A percentile compares a stretch with the other conserved stretches of the same genome.
Conservation (phyloP, 2,113 vertebrate genomes). For the Paraplagusia blochii region DNA sequence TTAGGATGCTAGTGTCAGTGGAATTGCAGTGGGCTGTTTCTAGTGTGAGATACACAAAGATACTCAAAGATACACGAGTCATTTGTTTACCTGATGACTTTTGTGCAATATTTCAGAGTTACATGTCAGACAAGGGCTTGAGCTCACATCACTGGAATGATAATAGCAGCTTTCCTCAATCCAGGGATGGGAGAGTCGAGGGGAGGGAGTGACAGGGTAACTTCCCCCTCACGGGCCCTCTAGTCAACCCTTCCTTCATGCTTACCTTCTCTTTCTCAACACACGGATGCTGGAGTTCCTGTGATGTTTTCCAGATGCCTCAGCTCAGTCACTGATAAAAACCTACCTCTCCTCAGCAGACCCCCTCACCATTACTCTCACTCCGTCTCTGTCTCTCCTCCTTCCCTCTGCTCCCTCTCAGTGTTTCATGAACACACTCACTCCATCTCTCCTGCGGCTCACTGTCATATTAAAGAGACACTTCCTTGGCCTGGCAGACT, state of each 20-base stretch:
- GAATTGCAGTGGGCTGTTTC: constrained; percentile 23
- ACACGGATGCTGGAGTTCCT: constrained; percentile 67
- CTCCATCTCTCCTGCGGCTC: constrained; percentile 43
- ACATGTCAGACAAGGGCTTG: constrained; percentile 68
- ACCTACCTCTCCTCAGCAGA: constrained; percentile 40
- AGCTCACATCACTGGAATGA: constrained; percentile 77
- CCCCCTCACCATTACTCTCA: constrained; percentile 5
- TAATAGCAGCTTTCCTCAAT: constrained; percentile 74
- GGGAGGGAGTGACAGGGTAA: not conserved
- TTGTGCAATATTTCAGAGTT: constrained; percentile 79
- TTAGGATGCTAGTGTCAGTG: not conserved
- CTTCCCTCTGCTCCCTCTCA: constrained; percentile 13
- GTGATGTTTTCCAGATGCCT: constrained; percentile 76
- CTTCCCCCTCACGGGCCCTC: constrained; percentile 49
- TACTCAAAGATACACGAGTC: constrained; percentile 68
- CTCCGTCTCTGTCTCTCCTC: constrained; percentile 28
- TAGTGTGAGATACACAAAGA: constrained; percentile 60
- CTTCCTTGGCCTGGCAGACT: constrained; percentile 54
- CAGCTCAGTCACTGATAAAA: constrained; percentile 55
- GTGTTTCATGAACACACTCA: constrained; percentile 24
- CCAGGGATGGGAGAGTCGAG: constrained; percentile 43
- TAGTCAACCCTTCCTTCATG: constrained; percentile 45
- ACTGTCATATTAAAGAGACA: constrained; percentile 63
- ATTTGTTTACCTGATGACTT: constrained; percentile 73
- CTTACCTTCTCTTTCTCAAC: constrained; percentile 52